These are phyloP conservation scores for Manis pentadactyla DNA, from an alignment of 2,797 vertebrate species.

Conservation along the genomic window DNA sequence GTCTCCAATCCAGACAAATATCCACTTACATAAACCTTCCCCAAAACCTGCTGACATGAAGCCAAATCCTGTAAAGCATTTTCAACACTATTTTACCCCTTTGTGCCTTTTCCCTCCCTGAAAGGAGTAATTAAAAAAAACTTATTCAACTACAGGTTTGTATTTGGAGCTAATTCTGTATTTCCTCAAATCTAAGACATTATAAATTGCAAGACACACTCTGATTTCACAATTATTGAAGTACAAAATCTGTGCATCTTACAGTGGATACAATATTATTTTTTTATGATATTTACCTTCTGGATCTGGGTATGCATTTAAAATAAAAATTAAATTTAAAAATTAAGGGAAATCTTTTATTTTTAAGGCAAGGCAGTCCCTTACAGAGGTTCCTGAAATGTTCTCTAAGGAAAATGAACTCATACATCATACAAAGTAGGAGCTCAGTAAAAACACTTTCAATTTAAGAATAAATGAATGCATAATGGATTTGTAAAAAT, in stretches of 20 bases:
- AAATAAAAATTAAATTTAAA: neutral
- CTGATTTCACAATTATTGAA: neutral
- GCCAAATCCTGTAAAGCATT: neutral
- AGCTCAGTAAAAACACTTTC: neutral
- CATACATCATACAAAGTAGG: neutral
- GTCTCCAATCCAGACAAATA: neutral
- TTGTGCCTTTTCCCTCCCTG: neutral
- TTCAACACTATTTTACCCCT: neutral
- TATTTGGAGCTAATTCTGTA: neutral
- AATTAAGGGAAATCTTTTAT: neutral
- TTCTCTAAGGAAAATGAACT: neutral
- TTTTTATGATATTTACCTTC: neutral
- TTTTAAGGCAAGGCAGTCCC: neutral
- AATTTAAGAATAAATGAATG: neutral
- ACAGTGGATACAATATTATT: neutral
- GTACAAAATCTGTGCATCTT: neutral
- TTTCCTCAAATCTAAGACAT: neutral
- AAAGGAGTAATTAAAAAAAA: neutral
- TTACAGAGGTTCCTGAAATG: neutral
- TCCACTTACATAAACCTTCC: neutral
- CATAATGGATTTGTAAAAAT: neutral
- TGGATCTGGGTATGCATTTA: neutral
- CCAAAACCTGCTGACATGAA: neutral
- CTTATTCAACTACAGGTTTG: neutral
- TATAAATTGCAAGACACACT: neutral